Base-by-base conservation (phyloP, 1,140 invertebrate species). In the Daktulosphaira vitifoliae region DNA sequence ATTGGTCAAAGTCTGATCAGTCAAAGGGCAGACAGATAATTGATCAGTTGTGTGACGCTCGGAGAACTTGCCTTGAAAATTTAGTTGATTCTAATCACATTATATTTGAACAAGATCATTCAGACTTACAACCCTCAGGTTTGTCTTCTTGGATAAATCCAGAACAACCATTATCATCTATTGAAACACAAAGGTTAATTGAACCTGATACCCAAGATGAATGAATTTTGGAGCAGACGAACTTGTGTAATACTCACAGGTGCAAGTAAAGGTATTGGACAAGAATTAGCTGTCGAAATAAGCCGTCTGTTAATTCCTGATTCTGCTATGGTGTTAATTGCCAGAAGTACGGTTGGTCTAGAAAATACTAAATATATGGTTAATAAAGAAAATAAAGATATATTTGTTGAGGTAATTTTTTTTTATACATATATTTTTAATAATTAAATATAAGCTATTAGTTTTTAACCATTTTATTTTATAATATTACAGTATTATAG, bases 261-360 rank as follows among this genome's bases (percentile, higher is more conserved):
- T 25, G 91, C 91, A 0, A 92, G 89, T 67, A 82, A 86, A 72
- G 93, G 93, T 33, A 90, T 96, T 66, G 93, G 93, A 11, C 79
- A 81, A 68, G 80, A 84, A 68, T 81, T 95, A 51, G 85, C 89
- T 23, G 73, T 84, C 16, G 82, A 85, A 72, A 79, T 92, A 66
- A 76, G 85, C 0, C 78, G 80, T 59, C 71, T 80, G 26, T 74
- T 89, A 25, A 77, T 78, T 1, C 68, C 79, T 2, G 81, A 79
- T 20, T 92, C 90, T 1, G 71, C 83, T 15, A 75, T 92, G 68
- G 70, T 93, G n/a, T 75, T 94, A 1, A 68, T 92, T 25, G 89
- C 91, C 11, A 81, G 90, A 70, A 85, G 84, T 68, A 75, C 78
- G 59, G 68, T 80, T 4, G 81, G 80, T 53, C 76, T 92, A 16